These are phyloP conservation scores for Chaetura pelagica DNA, from an alignment of 2,113 vertebrate genomes.

Conservation along the genomic window DNA sequence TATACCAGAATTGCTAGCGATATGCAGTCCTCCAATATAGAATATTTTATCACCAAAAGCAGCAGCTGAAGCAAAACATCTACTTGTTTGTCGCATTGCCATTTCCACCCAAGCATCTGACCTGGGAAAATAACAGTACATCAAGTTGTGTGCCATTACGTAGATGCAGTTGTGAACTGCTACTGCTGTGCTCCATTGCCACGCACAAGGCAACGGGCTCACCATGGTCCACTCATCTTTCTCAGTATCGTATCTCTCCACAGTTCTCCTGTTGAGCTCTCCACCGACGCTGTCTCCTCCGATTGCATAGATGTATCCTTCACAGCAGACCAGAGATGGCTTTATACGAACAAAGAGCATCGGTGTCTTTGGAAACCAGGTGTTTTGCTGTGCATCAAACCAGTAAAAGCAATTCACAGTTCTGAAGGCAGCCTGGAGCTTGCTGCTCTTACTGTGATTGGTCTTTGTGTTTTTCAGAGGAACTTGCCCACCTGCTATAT, in stretches of 20 bases:
- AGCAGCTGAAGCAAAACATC: constrained; percentile 94
- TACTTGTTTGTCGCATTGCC: constrained; percentile 91
- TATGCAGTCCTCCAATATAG: constrained; percentile 95
- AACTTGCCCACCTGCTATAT: constrained; percentile 94
- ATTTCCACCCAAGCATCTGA: constrained; percentile 96
- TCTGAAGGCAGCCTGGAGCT: constrained; percentile 89
- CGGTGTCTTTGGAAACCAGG: constrained; percentile 94
- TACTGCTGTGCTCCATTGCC: constrained; percentile 94
- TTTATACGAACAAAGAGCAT: constrained; percentile 94
- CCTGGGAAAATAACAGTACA: constrained; percentile 95
- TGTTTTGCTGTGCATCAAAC: constrained; percentile 97
- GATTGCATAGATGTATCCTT: constrained; percentile 95
- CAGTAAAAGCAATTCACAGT: constrained; percentile 96
- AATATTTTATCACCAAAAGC: constrained; percentile 94
- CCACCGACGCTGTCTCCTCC: constrained; percentile 91
- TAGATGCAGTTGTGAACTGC: constrained; percentile 93
- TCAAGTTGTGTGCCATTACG: constrained; percentile 93
- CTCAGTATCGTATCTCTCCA: constrained; percentile 94
- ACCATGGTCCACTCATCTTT: constrained; percentile 95
- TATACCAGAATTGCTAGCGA: constrained; percentile 89
- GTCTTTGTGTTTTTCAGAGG: constrained; percentile 89
- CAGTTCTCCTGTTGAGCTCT: constrained; percentile 92
- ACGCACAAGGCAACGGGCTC: constrained; percentile 91
- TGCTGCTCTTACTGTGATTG: constrained; percentile 88
- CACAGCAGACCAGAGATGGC: constrained; percentile 93